These are phyloP conservation scores for Streptopelia turtur DNA, from an alignment of 2,797 vertebrate genomes.

Conservation along the genomic window DNA sequence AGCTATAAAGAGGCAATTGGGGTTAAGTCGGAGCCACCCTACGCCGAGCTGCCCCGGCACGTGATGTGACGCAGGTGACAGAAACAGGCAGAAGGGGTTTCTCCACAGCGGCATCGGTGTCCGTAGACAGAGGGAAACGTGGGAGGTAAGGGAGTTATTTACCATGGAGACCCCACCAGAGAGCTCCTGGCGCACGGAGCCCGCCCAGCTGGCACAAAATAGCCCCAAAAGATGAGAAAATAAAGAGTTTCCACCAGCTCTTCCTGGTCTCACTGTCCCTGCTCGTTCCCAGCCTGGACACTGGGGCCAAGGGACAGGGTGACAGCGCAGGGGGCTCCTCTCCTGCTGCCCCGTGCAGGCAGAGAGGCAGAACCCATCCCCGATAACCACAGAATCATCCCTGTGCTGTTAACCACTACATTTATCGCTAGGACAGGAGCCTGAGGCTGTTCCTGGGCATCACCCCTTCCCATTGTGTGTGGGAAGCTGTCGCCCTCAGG, in stretches of 20 bases:
- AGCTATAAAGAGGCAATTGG: neutral
- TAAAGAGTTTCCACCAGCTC: neutral
- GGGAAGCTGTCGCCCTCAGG: neutral
- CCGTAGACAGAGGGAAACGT: neutral
- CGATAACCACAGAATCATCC: neutral
- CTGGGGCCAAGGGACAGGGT: neutral
- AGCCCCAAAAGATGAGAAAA: neutral
- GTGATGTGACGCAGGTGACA: neutral
- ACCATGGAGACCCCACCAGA: neutral
- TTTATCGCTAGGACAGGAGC: neutral
- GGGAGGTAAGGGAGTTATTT: neutral
- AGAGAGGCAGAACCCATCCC: neutral
- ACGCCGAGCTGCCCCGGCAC: slow-evolving; percentile 43
- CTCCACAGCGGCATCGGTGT: neutral
- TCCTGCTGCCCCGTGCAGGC: neutral
- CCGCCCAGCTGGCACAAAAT: neutral
- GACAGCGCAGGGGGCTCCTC: neutral
- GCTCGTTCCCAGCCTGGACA: neutral
- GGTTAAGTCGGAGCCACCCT: neutral
- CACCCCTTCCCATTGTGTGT: neutral
- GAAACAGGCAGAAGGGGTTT: slow-evolving; percentile 9
- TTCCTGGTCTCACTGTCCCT: neutral
- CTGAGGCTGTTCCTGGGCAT: neutral
- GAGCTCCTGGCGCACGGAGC: neutral
- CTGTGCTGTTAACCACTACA: neutral